Base-by-base conservation (phyloP, 2,797 vertebrate genomes). In the Rhadinocentrus ornatus region DNA sequence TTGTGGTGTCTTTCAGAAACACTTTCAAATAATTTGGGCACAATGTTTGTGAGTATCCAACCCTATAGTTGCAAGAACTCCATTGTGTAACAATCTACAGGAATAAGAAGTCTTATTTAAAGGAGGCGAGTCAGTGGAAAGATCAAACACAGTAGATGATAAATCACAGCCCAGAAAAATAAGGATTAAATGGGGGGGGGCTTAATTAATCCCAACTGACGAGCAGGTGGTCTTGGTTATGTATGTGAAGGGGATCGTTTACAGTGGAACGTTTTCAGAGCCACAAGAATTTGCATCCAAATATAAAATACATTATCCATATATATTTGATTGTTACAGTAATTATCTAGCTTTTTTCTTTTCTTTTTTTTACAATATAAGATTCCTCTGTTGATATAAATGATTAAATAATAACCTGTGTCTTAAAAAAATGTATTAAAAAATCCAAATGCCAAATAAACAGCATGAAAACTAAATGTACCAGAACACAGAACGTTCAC, bases 1-100 rank as follows among this genome's bases (percentile, higher is more conserved):
- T 64, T 76, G 54, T 55, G 34, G 48, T 81, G 73, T 72, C 68
- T 62, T 74, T 76, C 74, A 70, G 62, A 79, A 84, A 75, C 62
- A 62, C 35, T 76, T 46, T 26, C 35, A 62, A 71, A 32, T 61
- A 64, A 4, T 61, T 10, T 61, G 67, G 83, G 67, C 82, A 48
- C 58, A 63, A 56, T 53, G 44, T 72, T 46, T 78, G 34, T 62
- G 34, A 22, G 65, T 66, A 54, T 71, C 39, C 7, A 3, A 32
- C 44, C 46, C 16, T n/a, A 16, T 41, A 73, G 58, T 73, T 54
- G 39, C 44, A 68, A 73, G 50, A 63, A 13, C 62, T 76, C 53
- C 56, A 34, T 52, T 71, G 60, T 76, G 48, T 44, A 35, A 6
- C 26, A 66, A 20, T 58, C 70, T 63, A 82, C 67, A 70, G 15